Percentiles rank a stretch among this genome's conserved stretches.
phyloP scores from a whole-genome alignment of 1,140 invertebrate genomes.

The Penaeus chinensis region DNA sequence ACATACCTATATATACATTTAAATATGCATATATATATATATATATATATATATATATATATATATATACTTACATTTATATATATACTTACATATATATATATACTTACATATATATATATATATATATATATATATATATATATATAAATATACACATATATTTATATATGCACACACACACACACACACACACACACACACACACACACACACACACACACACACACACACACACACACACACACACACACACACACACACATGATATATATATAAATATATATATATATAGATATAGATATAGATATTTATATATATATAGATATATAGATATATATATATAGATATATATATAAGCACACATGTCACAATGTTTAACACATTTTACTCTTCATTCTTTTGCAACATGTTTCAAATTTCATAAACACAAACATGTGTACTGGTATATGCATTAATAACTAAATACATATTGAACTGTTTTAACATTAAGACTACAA shows the following conservation, averaged over 20 bases:
- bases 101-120: conserved; percentile 49
- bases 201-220: background rate
- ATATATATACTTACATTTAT: background rate
- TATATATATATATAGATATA: conserved; percentile 52
- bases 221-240: background rate
- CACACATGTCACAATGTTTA: background rate
- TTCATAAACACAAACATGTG: conserved; percentile 3
- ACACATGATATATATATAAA: background rate
- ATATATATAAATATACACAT: conserved; percentile 39
- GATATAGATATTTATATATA: conserved; percentile 63
- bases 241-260: conserved; percentile 12
- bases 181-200: background rate
- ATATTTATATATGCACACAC: background rate
- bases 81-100: background rate
- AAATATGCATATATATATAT: background rate
- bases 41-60: background rate
- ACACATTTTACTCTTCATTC: background rate
- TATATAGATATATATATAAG: background rate
- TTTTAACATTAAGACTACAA: too few species aligned
- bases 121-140: conserved; percentile 63
- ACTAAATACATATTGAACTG: too few species aligned
- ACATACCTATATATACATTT: background rate
- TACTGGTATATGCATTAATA: background rate
- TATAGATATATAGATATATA: conserved; percentile 36
- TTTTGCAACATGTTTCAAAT: background rate